A percentile compares a stretch with the other conserved stretches of the same genome.
These are phyloP conservation scores for Saturnia japonica DNA, from an alignment of 2,888 invertebrate genomes.

Conservation along the genomic window DNA sequence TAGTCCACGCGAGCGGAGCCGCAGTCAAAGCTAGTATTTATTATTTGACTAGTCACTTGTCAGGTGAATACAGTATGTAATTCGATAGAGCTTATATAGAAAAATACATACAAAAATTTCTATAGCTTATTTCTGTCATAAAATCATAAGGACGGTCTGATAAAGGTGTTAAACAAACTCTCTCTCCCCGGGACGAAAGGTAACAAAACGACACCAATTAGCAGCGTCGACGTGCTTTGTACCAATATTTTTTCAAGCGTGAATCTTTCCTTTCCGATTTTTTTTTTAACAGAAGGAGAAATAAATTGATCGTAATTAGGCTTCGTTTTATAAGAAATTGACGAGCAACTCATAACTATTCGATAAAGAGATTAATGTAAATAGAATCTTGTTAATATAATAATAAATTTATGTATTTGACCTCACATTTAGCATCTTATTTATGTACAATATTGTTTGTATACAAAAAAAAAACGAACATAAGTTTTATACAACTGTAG, in stretches of 20 bases:
- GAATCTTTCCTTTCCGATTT: background rate
- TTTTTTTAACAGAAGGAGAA: background rate
- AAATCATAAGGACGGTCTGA: background rate
- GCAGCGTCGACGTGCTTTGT: background rate
- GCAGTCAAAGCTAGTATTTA: too few species aligned
- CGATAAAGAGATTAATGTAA: background rate
- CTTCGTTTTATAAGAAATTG: background rate
- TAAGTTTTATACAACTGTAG: too few species aligned
- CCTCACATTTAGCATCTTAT: too few species aligned
- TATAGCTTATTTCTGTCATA: background rate
- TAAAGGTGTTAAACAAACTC: background rate
- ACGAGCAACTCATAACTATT: background rate
- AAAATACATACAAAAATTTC: background rate
- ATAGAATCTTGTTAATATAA: background rate
- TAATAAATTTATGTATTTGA: too few species aligned
- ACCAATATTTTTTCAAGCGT: constrained; percentile 1
- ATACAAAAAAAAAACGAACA: too few species aligned
- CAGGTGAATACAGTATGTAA: too few species aligned
- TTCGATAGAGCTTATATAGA: too few species aligned
- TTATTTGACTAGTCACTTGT: too few species aligned
- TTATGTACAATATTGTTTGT: too few species aligned
- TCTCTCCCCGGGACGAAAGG: background rate
- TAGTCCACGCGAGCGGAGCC: too few species aligned
- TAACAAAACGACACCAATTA: constrained; percentile 2
- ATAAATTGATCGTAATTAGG: background rate